Evolutionary conservation across 2,888 invertebrate species (phyloP), one percentile per base, ranked within the genome.

Genomic region (Yponomeuta evonymella): DNA sequence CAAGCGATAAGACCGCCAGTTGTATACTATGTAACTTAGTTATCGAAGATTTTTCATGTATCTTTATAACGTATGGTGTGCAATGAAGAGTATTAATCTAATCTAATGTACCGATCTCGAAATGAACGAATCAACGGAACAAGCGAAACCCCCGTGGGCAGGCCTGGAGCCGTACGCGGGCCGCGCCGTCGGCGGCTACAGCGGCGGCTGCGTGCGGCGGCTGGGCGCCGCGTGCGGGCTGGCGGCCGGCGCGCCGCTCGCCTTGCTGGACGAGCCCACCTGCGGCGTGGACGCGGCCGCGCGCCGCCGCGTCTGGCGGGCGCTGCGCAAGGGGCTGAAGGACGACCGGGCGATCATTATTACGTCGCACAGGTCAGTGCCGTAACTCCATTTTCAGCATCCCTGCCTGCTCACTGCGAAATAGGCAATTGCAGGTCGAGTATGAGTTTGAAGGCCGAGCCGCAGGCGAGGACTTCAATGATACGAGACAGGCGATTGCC

Each of bases 181-280:
- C 75, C 74, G 58, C 23, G 11, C 30, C 9, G 67, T 67, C 10
- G 33, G 36, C 5, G 75, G 79, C 69, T 95, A 95, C 82, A 95
- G 95, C 77, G 96, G 96, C 6, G 97, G 97, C 0, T 94, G 96
- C 77, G 94, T 95, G 51, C 93, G 97, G 74, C 94, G 96, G 67
- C 78, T 84, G 65, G 79, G 79, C 3, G 75, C 80, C 1, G 81
- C 79, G 2, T 77, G 76, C 0, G 81, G 81, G 63, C 74, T 83
- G 71, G 74, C 75, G 58, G 72, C 73, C 2, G 95, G 94, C 30
- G 88, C 64, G 48, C 48, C 92, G n/a, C 85, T 96, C 58, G 93
- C 96, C 48, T 92, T 96, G 73, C 86, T 97, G 75, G 96, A 96
- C 86, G 96, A 96, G 84, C 96, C 96, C 29, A 95, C 94, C 2